These are phyloP conservation scores for Casuarius casuarius DNA, from an alignment of 2,113 vertebrate genomes.

Conservation along the genomic window DNA sequence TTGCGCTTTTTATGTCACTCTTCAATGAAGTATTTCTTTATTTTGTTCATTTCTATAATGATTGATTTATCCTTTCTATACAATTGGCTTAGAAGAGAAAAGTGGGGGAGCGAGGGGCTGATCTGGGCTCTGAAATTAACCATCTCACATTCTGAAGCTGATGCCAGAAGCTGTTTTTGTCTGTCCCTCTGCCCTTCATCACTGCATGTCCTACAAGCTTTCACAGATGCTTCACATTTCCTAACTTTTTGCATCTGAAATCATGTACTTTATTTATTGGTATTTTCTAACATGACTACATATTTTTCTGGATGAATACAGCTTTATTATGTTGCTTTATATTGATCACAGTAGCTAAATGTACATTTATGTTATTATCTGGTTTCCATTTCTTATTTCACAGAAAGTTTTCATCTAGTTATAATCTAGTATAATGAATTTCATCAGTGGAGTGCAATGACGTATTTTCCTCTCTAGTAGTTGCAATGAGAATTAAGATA, in stretches of 20 bases:
- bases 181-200: constrained; percentile 72
- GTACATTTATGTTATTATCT: neutral
- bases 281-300: constrained; percentile 14
- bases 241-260: constrained; percentile 49
- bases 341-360: constrained; percentile 11
- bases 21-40: constrained; percentile 50
- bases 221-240: constrained; percentile 60
- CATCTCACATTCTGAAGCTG: constrained; percentile 94
- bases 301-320: constrained; percentile 5
- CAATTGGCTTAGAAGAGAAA: constrained; percentile 75
- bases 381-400: neutral
- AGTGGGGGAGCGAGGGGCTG: constrained; percentile 2
- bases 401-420: neutral
- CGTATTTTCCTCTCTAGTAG: neutral
- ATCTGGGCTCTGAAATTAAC: constrained; percentile 83
- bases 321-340: constrained; percentile 26
- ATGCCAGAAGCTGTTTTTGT: constrained; percentile 94
- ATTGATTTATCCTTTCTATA: constrained; percentile 36
- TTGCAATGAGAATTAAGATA: constrained; percentile 7
- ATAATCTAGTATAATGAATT: neutral
- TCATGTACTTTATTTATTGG: constrained; percentile 29
- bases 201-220: constrained; percentile 67
- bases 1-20: constrained; percentile 40
- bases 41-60: constrained; percentile 17
- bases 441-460: neutral